Base-by-base conservation (phyloP, 2,888 invertebrate genomes). In the Drosophila macrospina region DNA sequence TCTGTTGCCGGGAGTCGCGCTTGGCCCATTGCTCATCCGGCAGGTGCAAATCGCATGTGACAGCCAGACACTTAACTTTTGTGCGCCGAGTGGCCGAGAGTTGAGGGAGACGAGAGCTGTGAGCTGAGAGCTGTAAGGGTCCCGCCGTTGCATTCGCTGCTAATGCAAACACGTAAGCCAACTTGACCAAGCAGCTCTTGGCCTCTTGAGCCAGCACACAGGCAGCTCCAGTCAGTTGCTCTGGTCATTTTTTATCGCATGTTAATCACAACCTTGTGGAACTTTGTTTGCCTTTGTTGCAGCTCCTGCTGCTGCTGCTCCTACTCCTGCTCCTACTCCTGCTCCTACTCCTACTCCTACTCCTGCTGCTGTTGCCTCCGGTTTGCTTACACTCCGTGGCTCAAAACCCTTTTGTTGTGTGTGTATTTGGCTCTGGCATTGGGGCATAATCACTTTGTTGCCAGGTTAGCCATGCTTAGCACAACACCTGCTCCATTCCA, bases 41-140 rank as follows among this genome's bases (percentile, higher is more conserved):
- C 88, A 89, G 88, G 88, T 89, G 88, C 90, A 89, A 89, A 90
- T 87, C 86, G 86, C 87, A 81, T 89, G 86, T 80, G 88, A 86
- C 86, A 86, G 86, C 72, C 89, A 88, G 86, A 83, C 87, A 89
- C 86, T 88, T 84, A 87, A 84, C 89, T 85, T 76, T 88, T 88
- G 77, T 78, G 55, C 86, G 73, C 67, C 55, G 64, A 86, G 72
- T 69, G 78, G 78, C 76, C 57, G 59, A 66, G 55, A 64, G 51
- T 44, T 65, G 28, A 42, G 52, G 28, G 32, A 52, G 13, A 10
- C 28, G 20, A 28, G 51, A 10, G 11, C 11, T 15, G 30, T 16
- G 15, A 39, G 26, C 13, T 7, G 47, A 48, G 47, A 52, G 7
- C 52, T 32, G 57, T 59, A 50, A 72, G 77, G 63, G 77, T 68